Percentiles rank a stretch among this genome's conserved stretches.
phyloP scores from a whole-genome alignment of 2,888 invertebrate species.

The Apotomis betuletana region DNA sequence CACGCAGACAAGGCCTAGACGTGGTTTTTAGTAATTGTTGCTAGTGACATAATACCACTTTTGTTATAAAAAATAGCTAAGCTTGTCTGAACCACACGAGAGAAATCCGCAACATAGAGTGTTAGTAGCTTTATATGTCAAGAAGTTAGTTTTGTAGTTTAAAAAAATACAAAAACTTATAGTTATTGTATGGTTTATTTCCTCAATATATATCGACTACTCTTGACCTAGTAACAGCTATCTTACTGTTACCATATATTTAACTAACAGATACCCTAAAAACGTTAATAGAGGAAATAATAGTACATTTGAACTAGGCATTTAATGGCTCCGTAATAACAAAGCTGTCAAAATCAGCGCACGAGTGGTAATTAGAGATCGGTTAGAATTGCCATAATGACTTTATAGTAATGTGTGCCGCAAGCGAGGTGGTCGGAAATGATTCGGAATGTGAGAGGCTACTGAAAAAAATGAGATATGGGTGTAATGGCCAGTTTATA shows the following conservation, averaged over 20 bases:
- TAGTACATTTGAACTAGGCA: slow-evolving; percentile 54
- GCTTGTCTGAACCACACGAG: background rate
- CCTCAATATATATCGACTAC: background rate
- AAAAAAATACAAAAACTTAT: no score
- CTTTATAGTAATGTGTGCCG: slow-evolving; percentile 65
- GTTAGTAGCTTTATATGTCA: background rate
- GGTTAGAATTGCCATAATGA: slow-evolving; percentile 67
- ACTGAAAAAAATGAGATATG: no score
- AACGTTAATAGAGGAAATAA: slow-evolving; percentile 53
- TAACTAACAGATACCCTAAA: slow-evolving; percentile 35
- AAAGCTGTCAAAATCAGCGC: slow-evolving; percentile 46
- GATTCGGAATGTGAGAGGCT: slow-evolving; percentile 19
- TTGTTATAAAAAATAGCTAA: slow-evolving; percentile 12
- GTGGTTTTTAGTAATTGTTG: slow-evolving; percentile 41
- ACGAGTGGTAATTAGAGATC: slow-evolving; percentile 66
- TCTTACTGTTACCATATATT: slow-evolving; percentile 10
- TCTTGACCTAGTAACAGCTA: background rate
- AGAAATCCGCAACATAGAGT: background rate
- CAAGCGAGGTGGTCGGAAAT: slow-evolving; percentile 46
- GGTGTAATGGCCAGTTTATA: no score
- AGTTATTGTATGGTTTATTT: no score
- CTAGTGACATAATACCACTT: slow-evolving; percentile 52
- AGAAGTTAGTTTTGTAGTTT: no score
- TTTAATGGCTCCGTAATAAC: slow-evolving; percentile 52
- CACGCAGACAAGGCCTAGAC: slow-evolving; percentile 25